Percentiles rank a stretch among this genome's conserved stretches.
phyloP scores from a whole-genome alignment of 2,888 invertebrate species.

The Drosophila peninsularis region DNA sequence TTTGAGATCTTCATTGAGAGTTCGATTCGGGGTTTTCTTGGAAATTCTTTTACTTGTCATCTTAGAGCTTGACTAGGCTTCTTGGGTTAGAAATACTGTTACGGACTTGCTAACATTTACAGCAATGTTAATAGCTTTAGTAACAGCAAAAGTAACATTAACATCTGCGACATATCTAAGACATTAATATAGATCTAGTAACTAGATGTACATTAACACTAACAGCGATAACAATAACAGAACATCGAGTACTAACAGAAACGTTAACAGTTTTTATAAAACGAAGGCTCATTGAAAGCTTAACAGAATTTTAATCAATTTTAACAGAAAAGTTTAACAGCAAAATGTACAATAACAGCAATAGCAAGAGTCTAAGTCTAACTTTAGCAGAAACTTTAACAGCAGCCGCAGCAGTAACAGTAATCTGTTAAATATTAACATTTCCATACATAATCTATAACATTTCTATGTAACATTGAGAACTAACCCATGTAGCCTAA shows the following conservation, averaged over 20 bases:
- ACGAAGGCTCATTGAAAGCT: not conserved
- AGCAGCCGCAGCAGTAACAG: too few species aligned
- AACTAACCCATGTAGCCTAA: too few species aligned
- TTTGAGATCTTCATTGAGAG: not conserved
- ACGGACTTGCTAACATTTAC: not conserved
- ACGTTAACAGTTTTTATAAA: not conserved
- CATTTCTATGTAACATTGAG: too few species aligned
- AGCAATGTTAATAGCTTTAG: not conserved
- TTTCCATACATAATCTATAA: too few species aligned
- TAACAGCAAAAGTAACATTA: not conserved
- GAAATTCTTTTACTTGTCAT: not conserved
- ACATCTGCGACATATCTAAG: not conserved
- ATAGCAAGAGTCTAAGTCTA: not conserved
- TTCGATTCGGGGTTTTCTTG: not conserved
- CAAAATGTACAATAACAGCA: not conserved
- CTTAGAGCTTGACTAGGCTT: not conserved
- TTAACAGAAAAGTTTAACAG: not conserved
- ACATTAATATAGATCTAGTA: too few species aligned
- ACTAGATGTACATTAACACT: too few species aligned
- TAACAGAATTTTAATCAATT: not conserved
- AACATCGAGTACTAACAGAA: not conserved
- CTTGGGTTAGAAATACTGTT: too few species aligned
- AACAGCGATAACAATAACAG: not conserved
- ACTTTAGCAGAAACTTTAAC: not conserved
- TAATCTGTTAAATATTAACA: too few species aligned